These are phyloP conservation scores for Acholoe squamosa DNA, from an alignment of 2,888 invertebrate genomes.

Conservation along the genomic window DNA sequence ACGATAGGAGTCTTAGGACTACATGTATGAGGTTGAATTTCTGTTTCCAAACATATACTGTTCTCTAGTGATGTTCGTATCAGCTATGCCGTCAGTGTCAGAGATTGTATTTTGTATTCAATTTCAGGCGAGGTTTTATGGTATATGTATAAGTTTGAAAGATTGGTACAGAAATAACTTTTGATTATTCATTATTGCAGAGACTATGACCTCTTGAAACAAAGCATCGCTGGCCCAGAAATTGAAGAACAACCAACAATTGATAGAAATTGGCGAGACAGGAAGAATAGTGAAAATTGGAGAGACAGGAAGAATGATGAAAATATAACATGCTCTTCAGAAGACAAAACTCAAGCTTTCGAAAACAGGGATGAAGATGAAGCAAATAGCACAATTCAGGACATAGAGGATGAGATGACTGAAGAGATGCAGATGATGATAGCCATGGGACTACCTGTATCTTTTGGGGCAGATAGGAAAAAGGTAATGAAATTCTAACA, in stretches of 20 bases:
- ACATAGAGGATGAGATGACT: neutral
- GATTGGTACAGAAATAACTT: too few species aligned
- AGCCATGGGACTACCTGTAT: constrained; percentile 68
- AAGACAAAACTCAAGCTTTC: too few species aligned
- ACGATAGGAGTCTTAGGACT: too few species aligned
- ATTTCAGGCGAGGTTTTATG: too few species aligned
- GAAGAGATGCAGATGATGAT: constrained; percentile 67
- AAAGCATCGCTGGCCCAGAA: neutral
- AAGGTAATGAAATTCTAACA: neutral
- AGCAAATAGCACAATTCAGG: constrained; percentile 10
- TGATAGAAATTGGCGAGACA: neutral
- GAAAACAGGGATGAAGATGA: constrained; percentile 37
- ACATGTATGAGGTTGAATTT: too few species aligned
- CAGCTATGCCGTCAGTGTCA: too few species aligned
- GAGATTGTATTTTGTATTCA: too few species aligned
- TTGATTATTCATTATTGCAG: neutral
- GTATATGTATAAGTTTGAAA: too few species aligned
- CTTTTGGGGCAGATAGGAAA: constrained; percentile 62
- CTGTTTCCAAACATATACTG: too few species aligned
- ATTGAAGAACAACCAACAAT: neutral
- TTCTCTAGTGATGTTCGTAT: too few species aligned
- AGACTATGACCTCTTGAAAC: neutral
- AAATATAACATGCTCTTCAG: too few species aligned
- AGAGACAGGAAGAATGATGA: neutral
- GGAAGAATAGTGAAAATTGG: neutral